A percentile compares a stretch with the other conserved stretches of the same genome.
Evolutionary conservation across 2,797 vertebrate species (phyloP).

Genomic region (Smutsia temminckii): DNA sequence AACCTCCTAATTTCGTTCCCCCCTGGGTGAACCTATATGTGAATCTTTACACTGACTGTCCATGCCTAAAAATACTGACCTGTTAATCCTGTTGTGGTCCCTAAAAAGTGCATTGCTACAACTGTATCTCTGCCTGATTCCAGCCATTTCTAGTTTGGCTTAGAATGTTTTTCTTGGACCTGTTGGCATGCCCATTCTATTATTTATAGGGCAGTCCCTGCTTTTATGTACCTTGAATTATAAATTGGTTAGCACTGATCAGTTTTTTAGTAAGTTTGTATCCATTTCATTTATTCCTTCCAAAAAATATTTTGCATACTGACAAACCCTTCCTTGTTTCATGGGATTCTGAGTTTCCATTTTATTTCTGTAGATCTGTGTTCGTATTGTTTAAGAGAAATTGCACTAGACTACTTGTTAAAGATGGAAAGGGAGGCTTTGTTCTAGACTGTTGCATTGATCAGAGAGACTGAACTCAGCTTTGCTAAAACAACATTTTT

Average conservation of each 20-base stretch:
- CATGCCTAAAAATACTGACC: background rate
- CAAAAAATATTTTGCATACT: background rate
- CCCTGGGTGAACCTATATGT: background rate
- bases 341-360: background rate
- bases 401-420: too few relatives aligned
- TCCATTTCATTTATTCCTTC: background rate
- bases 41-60: background rate
- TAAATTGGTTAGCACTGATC: background rate
- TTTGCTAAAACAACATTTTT: background rate
- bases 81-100: background rate
- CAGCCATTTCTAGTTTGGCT: background rate
- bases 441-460: background rate
- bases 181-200: background rate
- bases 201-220: background rate
- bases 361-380: background rate
- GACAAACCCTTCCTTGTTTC: background rate
- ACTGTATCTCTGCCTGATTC: background rate
- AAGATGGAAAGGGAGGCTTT: background rate
- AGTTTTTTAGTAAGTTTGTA: background rate
- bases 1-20: background rate
- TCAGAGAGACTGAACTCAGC: background rate
- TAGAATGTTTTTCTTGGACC: background rate
- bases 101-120: background rate
- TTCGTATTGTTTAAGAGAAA: background rate
- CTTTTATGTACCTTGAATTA: background rate